Evolutionary conservation across 2,888 invertebrate genomes (phyloP).

Genomic region (Apodemia duryi): DNA sequence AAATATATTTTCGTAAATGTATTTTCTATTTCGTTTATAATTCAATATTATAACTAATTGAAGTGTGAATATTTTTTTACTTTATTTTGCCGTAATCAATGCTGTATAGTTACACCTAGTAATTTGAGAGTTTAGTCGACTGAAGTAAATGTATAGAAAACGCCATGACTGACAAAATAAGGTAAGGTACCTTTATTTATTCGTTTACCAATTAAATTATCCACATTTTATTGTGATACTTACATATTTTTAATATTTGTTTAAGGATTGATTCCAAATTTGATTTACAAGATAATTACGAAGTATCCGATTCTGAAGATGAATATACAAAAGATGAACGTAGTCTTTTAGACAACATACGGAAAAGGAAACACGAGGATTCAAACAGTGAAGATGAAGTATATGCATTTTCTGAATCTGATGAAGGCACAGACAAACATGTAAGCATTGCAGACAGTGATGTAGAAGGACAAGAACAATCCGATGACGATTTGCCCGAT

Average conservation of each 20-base stretch:
- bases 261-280: constrained; percentile 59
- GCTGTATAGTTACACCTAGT: not conserved
- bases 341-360: constrained; percentile 79
- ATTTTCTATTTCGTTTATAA: not conserved
- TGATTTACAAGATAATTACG: constrained; percentile 77
- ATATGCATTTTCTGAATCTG: constrained; percentile 78
- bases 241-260: constrained; percentile 33
- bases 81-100: not conserved
- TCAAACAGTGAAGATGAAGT: constrained; percentile 82
- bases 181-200: constrained; percentile 38
- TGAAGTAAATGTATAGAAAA: constrained; percentile 11
- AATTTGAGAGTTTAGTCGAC: not conserved
- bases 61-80: not conserved
- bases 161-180: constrained; percentile 63
- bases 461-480: constrained; percentile 85
- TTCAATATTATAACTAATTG: not conserved
- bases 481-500: constrained; percentile 86
- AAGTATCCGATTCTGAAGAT: constrained; percentile 85
- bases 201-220: not conserved
- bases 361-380: constrained; percentile 71
- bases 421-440: constrained; percentile 63
- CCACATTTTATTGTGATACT: not conserved
- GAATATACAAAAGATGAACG: constrained; percentile 84
- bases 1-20: not conserved
- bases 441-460: constrained; percentile 84